A percentile compares a stretch with the other conserved stretches of the same genome.
phyloP scores from a whole-genome alignment of 2,797 vertebrate genomes.

The Propithecus deckenii region DNA sequence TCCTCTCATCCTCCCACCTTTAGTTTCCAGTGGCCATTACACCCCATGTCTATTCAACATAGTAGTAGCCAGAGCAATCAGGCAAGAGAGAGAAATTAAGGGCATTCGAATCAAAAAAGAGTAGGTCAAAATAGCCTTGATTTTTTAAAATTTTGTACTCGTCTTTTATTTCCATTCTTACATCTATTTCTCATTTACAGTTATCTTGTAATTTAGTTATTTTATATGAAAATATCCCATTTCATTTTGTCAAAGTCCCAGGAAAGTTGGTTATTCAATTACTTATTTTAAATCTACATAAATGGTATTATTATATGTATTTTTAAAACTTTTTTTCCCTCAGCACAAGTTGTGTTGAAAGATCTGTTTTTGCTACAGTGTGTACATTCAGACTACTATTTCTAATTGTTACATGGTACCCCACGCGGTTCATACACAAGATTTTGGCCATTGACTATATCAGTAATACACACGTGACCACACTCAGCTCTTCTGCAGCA shows the following conservation, averaged over 20 bases:
- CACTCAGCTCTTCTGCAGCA: fast-evolving
- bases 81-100: too few species aligned
- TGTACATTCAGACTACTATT: neutral
- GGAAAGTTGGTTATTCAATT: neutral
- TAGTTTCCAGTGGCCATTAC: too few species aligned
- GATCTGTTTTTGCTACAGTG: too few species aligned
- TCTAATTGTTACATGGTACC: neutral
- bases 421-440: too few species aligned
- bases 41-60: too few species aligned
- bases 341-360: neutral
- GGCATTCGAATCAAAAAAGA: too few species aligned
- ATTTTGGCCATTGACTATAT: neutral
- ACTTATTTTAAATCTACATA: neutral
- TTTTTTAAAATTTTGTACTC: neutral
- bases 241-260: neutral
- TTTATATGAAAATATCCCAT: neutral
- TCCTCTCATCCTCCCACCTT: too few species aligned
- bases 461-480: too few species aligned
- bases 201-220: neutral
- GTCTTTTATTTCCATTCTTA: neutral
- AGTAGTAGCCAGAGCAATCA: too few species aligned
- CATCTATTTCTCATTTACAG: fast-evolving
- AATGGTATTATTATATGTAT: neutral
- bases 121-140: too few species aligned
- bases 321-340: neutral